These are phyloP conservation scores for Rhamnusium bicolor DNA, from an alignment of 2,888 invertebrate genomes.

Conservation along the genomic window DNA sequence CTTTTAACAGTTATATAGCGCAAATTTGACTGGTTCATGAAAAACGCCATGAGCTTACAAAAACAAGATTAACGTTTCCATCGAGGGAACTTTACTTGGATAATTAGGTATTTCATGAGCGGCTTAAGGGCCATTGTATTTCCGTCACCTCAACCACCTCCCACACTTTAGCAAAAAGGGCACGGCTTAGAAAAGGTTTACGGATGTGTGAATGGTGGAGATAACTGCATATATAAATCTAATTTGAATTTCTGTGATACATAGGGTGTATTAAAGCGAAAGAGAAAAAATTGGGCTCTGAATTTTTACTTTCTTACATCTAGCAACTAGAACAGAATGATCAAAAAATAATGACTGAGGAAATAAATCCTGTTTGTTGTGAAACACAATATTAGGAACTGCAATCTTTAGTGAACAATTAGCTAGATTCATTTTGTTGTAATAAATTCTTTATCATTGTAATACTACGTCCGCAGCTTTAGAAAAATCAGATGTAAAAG, in stretches of 20 bases:
- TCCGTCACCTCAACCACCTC: neutral
- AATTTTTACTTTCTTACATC: too few species aligned
- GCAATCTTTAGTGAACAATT: neutral
- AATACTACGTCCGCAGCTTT: neutral
- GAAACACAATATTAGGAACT: neutral
- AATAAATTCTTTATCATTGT: neutral
- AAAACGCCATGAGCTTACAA: slow-evolving; percentile 15
- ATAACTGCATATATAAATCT: neutral
- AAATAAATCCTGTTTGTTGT: too few species aligned
- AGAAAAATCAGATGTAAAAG: slow-evolving; percentile 14
- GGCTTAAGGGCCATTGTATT: neutral
- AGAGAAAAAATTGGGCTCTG: too few species aligned
- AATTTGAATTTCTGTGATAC: neutral
- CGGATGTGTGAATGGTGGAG: neutral
- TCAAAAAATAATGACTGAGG: too few species aligned
- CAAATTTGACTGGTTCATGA: neutral
- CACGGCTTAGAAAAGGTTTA: neutral
- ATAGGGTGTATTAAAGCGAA: neutral
- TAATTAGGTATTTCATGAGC: slow-evolving; percentile 21
- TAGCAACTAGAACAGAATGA: too few species aligned
- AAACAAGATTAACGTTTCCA: slow-evolving; percentile 33
- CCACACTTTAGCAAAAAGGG: neutral
- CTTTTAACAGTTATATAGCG: neutral
- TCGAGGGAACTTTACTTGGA: slow-evolving; percentile 26
- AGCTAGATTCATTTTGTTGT: neutral